A percentile compares a stretch with the other conserved stretches of the same genome.
These are phyloP conservation scores for Hippocampus mohnikei DNA, from an alignment of 2,113 vertebrate species.

Conservation along the genomic window DNA sequence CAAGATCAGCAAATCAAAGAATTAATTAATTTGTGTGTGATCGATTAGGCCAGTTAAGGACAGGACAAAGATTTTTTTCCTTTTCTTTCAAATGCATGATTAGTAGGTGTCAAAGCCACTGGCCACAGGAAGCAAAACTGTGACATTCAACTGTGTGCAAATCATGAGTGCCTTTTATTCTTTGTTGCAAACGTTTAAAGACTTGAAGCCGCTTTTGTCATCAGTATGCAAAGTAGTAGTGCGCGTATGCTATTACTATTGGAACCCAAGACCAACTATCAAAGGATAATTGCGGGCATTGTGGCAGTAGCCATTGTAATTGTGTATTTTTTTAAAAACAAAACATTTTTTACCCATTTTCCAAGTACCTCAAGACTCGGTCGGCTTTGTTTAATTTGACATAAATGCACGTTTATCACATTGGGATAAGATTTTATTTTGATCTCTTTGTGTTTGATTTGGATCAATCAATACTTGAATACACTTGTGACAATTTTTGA, in stretches of 20 bases:
- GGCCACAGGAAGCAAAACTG: background rate
- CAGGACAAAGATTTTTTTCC: background rate
- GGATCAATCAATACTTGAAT: slow-evolving; percentile 27
- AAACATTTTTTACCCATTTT: background rate
- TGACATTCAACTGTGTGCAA: background rate
- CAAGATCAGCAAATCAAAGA: background rate
- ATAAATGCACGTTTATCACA: background rate
- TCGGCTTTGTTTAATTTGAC: slow-evolving; percentile 8
- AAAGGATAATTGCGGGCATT: background rate
- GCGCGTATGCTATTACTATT: background rate
- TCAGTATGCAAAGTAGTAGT: background rate
- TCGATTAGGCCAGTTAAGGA: slow-evolving; percentile 47
- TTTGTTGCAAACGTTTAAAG: slow-evolving; percentile 2
- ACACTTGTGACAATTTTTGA: background rate
- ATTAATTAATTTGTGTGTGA: background rate
- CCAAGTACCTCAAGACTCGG: background rate
- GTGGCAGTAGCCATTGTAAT: background rate
- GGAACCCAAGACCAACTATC: background rate
- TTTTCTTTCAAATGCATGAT: background rate
- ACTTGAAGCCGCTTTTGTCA: slow-evolving; percentile 7
- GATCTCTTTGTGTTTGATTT: background rate
- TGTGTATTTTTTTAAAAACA: background rate
- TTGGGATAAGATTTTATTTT: background rate
- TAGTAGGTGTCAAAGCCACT: slow-evolving; percentile 13
- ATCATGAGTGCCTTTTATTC: slow-evolving; percentile 29